Conservation (phyloP, 2,888 invertebrate genomes). For the Blastobasis lacticolella region DNA sequence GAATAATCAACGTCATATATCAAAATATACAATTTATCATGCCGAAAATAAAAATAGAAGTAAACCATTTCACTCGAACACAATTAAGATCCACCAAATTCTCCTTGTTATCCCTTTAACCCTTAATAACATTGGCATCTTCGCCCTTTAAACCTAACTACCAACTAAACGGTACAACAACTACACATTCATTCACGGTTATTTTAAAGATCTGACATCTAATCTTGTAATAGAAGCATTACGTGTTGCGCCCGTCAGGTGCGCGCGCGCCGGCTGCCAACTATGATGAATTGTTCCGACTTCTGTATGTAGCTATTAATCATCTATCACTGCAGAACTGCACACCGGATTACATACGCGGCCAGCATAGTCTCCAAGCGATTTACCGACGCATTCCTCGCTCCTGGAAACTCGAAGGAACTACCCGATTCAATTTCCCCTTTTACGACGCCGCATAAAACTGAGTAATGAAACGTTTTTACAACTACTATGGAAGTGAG, state of each 20-base stretch:
- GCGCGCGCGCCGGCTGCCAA: conserved; percentile 9
- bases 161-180: neutral
- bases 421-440: conserved; percentile 27
- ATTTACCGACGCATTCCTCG: conserved; percentile 33
- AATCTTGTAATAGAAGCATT: no score
- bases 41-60: no score
- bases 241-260: no score
- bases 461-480: conserved; percentile 24
- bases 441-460: conserved; percentile 29
- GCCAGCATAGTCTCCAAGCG: conserved; percentile 32
- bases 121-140: no score
- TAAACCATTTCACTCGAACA: no score
- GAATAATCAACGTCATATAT: no score
- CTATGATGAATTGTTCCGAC: conserved; percentile 26
- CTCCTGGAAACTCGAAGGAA: conserved; percentile 23
- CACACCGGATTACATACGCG: conserved; percentile 22
- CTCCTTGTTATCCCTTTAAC: no score
- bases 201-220: no score
- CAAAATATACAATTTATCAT: no score
- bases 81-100: no score
- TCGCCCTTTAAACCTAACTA: neutral
- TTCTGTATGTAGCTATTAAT: conserved; percentile 30
- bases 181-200: no score
- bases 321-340: conserved; percentile 35
- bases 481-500: conserved; percentile 7